A percentile compares a stretch with the other conserved stretches of the same genome.
Conservation (phyloP, 1,140 invertebrate species). For the Augochlora pura region DNA sequence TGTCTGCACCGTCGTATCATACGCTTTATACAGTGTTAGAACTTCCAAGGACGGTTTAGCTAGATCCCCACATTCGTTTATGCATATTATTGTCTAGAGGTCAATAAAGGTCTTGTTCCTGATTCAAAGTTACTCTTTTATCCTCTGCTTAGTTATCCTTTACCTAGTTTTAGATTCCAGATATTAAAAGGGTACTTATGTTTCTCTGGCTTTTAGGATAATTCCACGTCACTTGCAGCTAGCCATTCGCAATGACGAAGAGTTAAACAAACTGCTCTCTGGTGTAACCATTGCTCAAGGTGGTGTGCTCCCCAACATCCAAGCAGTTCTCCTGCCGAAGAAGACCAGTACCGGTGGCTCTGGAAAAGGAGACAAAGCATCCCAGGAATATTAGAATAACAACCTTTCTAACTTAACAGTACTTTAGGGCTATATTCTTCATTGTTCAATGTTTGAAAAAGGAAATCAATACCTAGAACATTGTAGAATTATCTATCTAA, state of each 20-base stretch:
- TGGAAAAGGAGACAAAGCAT: slow-evolving; percentile 67
- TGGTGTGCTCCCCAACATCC: slow-evolving; percentile 89
- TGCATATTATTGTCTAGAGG: neutral
- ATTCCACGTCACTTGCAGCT: slow-evolving; percentile 89
- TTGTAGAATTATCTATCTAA: slow-evolving; percentile 20
- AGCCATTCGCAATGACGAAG: slow-evolving; percentile 90
- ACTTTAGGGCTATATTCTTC: slow-evolving; percentile 49
- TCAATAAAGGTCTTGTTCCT: neutral
- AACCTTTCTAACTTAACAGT: slow-evolving; percentile 60
- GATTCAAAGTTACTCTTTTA: neutral
- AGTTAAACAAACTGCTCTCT: slow-evolving; percentile 88
- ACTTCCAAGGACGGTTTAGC: no score
- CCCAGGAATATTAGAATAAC: slow-evolving; percentile 69
- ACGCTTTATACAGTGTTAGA: no score
- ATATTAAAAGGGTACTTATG: neutral
- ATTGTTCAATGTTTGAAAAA: slow-evolving; percentile 28
- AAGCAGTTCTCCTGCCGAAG: slow-evolving; percentile 86
- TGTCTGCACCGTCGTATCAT: no score
- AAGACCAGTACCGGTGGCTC: slow-evolving; percentile 80
- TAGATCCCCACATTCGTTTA: no score
- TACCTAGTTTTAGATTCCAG: neutral
- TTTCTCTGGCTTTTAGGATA: slow-evolving; percentile 79
- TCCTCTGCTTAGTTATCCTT: neutral
- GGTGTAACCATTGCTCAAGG: slow-evolving; percentile 90
- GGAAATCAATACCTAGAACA: neutral